Evolutionary conservation across 1,140 invertebrate genomes (phyloP).

Genomic region (Drosophila subobscura): DNA sequence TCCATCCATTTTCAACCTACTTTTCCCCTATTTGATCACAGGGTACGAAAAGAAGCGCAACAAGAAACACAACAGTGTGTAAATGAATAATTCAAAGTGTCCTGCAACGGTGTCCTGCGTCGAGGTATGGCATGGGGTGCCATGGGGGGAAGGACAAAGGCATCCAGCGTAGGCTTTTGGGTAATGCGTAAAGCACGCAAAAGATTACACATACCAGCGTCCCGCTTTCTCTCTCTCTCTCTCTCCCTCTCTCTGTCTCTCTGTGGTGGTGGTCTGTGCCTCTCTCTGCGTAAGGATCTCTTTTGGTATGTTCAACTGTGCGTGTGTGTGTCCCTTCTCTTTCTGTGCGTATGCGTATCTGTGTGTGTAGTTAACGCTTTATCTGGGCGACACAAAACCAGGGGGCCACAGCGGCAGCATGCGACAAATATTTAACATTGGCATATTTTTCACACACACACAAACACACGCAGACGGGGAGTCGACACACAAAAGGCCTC

Average conservation of each 20-base stretch:
- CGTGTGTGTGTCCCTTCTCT: slow-evolving; percentile 10
- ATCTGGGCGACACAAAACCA: slow-evolving; percentile 74
- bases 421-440: slow-evolving; percentile 81
- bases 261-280: background rate
- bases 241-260: background rate
- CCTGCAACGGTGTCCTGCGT: slow-evolving; percentile 75
- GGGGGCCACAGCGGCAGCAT: slow-evolving; percentile 54
- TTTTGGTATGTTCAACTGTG: background rate
- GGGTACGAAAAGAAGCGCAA: slow-evolving; percentile 1
- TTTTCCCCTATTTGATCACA: background rate
- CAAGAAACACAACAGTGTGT: slow-evolving; percentile 42
- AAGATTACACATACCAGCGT: slow-evolving; percentile 73
- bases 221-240: background rate
- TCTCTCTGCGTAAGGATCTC: too few relatives aligned
- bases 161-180: slow-evolving; percentile 7
- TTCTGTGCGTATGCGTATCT: slow-evolving; percentile 15
- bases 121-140: slow-evolving; percentile 5
- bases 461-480: slow-evolving; percentile 11
- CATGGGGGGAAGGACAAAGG: too few relatives aligned
- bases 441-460: slow-evolving; percentile 75
- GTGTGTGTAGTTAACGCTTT: slow-evolving; percentile 74
- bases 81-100: slow-evolving; percentile 82
- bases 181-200: slow-evolving; percentile 81
- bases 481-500: slow-evolving; percentile 20
- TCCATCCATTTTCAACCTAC: too few relatives aligned